These are phyloP conservation scores for Falco columbarius DNA, from an alignment of 2,797 vertebrate species.

Conservation along the genomic window DNA sequence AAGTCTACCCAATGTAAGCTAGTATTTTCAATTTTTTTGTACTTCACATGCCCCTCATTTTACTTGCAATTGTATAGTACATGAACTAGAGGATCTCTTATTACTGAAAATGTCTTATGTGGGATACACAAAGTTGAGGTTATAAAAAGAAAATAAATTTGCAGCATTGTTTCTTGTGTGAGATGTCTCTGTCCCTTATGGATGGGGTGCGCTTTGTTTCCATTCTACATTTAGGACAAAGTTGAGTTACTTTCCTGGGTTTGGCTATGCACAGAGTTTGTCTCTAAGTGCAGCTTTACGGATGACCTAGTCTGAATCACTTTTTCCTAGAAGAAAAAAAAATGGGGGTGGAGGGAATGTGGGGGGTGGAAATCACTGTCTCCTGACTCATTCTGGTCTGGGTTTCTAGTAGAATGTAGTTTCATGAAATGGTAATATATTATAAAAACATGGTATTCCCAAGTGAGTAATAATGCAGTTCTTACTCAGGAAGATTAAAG, in stretches of 20 bases:
- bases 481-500: neutral
- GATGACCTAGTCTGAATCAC: neutral
- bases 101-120: slow-evolving; percentile 18
- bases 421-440: neutral
- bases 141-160: slow-evolving; percentile 61
- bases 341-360: no score
- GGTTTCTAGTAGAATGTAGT: neutral
- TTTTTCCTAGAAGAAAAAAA: neutral
- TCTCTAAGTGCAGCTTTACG: neutral
- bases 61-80: slow-evolving; percentile 7
- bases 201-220: slow-evolving; percentile 10
- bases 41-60: slow-evolving; percentile 1
- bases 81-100: neutral
- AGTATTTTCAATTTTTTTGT: neutral
- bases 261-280: neutral
- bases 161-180: slow-evolving; percentile 35
- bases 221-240: neutral
- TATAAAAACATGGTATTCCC: neutral
- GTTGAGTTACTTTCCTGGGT: neutral
- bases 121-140: slow-evolving; percentile 38
- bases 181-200: slow-evolving; percentile 47
- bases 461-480: neutral
- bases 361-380: neutral
- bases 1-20: neutral
- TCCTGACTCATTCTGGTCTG: neutral